A percentile compares a stretch with the other conserved stretches of the same genome.
These are phyloP conservation scores for Spisula solida DNA, from an alignment of 2,888 invertebrate genomes.

Conservation along the genomic window DNA sequence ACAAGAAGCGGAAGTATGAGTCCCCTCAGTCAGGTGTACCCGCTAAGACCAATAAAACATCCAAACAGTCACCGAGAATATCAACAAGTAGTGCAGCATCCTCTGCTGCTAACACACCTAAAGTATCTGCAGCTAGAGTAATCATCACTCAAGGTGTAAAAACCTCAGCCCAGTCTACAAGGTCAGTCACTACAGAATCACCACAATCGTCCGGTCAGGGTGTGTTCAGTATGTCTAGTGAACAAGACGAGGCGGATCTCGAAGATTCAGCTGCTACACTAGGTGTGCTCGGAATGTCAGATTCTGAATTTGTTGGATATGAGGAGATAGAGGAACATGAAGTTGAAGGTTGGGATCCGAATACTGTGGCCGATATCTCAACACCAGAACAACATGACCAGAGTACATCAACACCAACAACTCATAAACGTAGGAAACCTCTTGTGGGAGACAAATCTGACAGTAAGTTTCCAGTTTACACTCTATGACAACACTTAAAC, in stretches of 20 bases:
- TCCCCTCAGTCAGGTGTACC: neutral
- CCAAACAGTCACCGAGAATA: neutral
- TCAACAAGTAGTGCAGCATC: neutral
- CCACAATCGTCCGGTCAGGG: neutral
- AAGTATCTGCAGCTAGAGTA: slow-evolving; percentile 32
- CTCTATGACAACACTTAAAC: neutral
- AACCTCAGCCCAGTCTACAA: neutral
- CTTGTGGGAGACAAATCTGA: neutral
- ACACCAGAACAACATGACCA: neutral
- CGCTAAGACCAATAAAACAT: neutral
- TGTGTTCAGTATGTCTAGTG: neutral
- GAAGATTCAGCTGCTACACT: neutral
- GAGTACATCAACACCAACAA: neutral
- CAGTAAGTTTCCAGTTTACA: neutral
- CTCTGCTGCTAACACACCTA: neutral
- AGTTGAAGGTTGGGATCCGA: slow-evolving; percentile 12
- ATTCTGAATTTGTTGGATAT: neutral
- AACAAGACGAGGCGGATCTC: neutral
- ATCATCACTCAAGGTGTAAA: neutral
- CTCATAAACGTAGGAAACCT: neutral
- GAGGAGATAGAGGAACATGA: slow-evolving; percentile 4
- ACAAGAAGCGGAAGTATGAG: slow-evolving; percentile 6
- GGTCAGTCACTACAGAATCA: neutral
- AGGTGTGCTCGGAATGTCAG: slow-evolving; percentile 1
- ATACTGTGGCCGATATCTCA: neutral